Evolutionary conservation across 2,888 invertebrate species (phyloP), one percentile per base, ranked within the genome.

Genomic region (Tiliacea citrago): DNA sequence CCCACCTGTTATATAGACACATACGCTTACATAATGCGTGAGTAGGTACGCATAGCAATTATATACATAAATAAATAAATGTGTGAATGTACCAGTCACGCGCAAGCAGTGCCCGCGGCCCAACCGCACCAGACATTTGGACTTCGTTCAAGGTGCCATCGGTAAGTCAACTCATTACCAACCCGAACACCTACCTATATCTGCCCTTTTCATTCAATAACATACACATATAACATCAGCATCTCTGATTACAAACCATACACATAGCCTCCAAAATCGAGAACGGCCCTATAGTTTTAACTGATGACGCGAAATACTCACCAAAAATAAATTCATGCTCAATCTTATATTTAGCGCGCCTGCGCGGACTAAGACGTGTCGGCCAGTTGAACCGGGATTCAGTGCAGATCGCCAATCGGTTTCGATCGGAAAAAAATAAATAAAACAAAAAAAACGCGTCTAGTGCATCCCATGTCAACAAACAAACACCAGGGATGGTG

Each of bases 301-400:
- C 90, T 92, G 94, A 95, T 96, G 96, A 96, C 96, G 96, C 92
- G 93, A 94, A 95, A 95, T 94, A 91, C 92, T 90, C 89, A 93
- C 95, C 94, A 88, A 95, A 96, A 96, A 96, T 96, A 96, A 94
- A 95, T 95, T 92, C 92, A 96, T 92, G 95, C 96, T 95, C 95
- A 93, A 93, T 94, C 89, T 94, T 96, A 96, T 96, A 96, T 96
- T 96, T 96, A 96, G 96, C 94, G 89, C 95, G 93, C 92, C 92
- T 93, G 95, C 93, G 92, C 94, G 91, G 91, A 93, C 92, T 91
- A 90, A 93, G 93, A 91, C 91, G 93, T 88, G 92, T 88, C 92
- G 90, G 93, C 91, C 96, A 96, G 96, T 96, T 95, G 93, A 93
- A 93, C 95, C 90, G 93, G 93, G 96, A 94, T 94, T 95, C 93